Percentiles rank a stretch among this genome's conserved stretches.
Conservation (phyloP, 1,140 invertebrate species). For the Ruditapes philippinarum region DNA sequence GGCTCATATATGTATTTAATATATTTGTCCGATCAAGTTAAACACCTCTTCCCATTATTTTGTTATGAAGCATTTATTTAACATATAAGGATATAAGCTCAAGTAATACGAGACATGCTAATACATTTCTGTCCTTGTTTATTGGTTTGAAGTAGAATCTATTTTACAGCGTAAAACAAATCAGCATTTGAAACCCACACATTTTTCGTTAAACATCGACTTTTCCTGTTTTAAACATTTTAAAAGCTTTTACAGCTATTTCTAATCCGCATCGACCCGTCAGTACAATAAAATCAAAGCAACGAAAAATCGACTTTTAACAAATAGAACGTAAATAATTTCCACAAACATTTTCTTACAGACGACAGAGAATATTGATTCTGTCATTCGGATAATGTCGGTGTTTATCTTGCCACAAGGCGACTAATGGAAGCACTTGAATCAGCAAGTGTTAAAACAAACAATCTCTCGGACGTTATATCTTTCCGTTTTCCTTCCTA, state of each 20-base stretch:
- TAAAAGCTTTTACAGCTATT: background rate
- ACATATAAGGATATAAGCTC: no score
- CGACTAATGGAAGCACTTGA: conserved; percentile 33
- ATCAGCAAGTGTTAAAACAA: conserved; percentile 41
- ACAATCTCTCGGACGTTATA: conserved; percentile 41
- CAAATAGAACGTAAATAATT: conserved; percentile 25
- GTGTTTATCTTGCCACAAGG: conserved; percentile 48
- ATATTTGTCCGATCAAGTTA: no score
- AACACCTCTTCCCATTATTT: no score
- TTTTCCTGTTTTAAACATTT: conserved; percentile 17
- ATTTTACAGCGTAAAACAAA: no score
- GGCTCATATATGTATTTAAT: no score
- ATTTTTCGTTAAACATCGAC: background rate
- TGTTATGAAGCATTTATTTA: no score
- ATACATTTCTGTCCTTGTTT: no score
- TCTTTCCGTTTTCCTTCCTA: conserved; percentile 58
- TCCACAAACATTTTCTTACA: conserved; percentile 49
- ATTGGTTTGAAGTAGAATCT: no score
- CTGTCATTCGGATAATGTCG: background rate
- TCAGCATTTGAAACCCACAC: background rate
- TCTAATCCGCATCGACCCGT: background rate
- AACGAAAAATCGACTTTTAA: conserved; percentile 20
- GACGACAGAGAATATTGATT: conserved; percentile 34
- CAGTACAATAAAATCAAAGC: background rate
- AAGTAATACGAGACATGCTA: no score